A percentile compares a stretch with the other conserved stretches of the same genome.
These are phyloP conservation scores for Phengaris alcon DNA, from an alignment of 2,888 invertebrate genomes.

Conservation along the genomic window DNA sequence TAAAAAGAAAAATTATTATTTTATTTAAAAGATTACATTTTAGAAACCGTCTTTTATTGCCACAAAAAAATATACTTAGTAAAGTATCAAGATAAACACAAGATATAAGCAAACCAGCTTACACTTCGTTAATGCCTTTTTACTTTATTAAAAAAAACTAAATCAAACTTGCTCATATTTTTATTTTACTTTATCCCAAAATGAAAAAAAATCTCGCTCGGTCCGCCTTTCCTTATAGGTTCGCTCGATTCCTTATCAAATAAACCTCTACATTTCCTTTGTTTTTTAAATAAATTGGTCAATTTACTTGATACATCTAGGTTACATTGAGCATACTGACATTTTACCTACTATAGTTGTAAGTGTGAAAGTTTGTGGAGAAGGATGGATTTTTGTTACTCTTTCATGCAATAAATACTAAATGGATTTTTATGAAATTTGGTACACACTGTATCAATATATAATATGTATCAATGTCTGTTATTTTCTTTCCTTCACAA, in stretches of 20 bases:
- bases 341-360: neutral
- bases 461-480: too few relatives aligned
- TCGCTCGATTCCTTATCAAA: constrained; percentile 11
- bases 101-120: neutral
- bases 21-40: neutral
- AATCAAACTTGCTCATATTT: neutral
- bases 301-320: neutral
- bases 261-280: neutral
- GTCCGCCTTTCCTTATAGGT: neutral
- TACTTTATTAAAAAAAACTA: neutral
- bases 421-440: too few relatives aligned
- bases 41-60: neutral
- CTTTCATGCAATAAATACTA: too few relatives aligned
- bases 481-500: too few relatives aligned
- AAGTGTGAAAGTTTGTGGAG: too few relatives aligned
- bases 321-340: constrained; percentile 2
- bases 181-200: neutral
- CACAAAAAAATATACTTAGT: too few relatives aligned
- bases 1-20: too few relatives aligned
- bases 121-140: neutral
- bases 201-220: neutral
- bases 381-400: too few relatives aligned
- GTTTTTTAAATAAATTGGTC: constrained; percentile 16
- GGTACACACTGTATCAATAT: too few relatives aligned
- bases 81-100: too few relatives aligned